Base-by-base conservation (phyloP, 2,888 invertebrate species). In the Melinopterus prodromus region DNA sequence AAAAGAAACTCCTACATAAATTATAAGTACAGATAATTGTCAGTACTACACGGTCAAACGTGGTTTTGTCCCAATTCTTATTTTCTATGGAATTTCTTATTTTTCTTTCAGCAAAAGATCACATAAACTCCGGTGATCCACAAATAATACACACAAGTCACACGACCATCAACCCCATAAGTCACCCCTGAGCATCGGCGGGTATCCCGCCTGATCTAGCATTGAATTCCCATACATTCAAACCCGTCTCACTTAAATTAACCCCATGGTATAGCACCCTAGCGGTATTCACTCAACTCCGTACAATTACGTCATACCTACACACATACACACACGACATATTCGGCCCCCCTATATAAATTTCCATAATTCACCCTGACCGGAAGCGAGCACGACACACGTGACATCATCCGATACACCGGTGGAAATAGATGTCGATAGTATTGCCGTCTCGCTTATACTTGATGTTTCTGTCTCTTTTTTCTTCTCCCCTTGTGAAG, bases 291-390 rank as follows among this genome's bases (percentile, higher is more conserved):
- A 7, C 53, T 12, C 53, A 53, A 53, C 53, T 53, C 7, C 12
- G 53, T 53, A 53, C 53, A 53, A 53, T 4, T 53, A 53, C 53
- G 53, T 53, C 53, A 53, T 53, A 53, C 53, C 53, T 53, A 53
- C 12, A 53, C 53, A 53, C 53, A 53, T 53, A 53, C 53, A 53
- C 53, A 53, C 53, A 53, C 53, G 53, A 53, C 53, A 74, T 16
- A 26, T 35, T n/a, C 36, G 36, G 74, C 9, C 9, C 16, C 74
- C 74, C 74, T 35, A 26, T 74, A 74, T 74, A 36, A 35, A 74
- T 74, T 74, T 74, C 78, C 74, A 72, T 71, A 71, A 53, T 69
- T 71, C 78, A 78, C 78, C 78, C 53, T 78, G 78, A 78, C 78
- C 78, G 78, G 78, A 78, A 78, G 71, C 72, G 53, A 26, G 38